Base-by-base conservation (phyloP, 1,140 invertebrate genomes). In the Dreissena polymorpha region DNA sequence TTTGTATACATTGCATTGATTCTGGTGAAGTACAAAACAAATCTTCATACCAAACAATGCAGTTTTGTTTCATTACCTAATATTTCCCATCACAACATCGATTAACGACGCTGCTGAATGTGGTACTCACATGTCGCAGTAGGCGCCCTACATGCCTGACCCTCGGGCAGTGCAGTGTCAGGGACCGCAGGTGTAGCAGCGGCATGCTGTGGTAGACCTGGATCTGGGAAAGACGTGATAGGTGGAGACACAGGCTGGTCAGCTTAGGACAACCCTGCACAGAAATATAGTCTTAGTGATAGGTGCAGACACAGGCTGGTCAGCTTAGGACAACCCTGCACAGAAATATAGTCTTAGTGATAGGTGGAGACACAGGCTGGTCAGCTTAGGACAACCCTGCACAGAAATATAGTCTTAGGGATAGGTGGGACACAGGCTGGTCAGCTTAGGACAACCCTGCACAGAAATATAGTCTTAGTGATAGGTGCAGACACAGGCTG, bases 161-260 rank as follows among this genome's bases (percentile, higher is more conserved):
- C 23, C 51, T 39, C 18, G 73, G 65, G 57, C 72, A 27, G 39
- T 60, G n/a, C 53, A 83, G 64, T 7, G 55, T 53, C n/a, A 83
- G 68, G 16, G 10, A 16, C 39, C 57, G 27, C 23, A 83, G 25
- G 50, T 72, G 72, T 7, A 83, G 65, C 72, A 83, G 72, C 14
- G 73, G 81, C 21, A 73, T 60, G 50, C 81, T 83, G 53, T 83
- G 81, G 55, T 76, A 83, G 12, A 83, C 74, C 39, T 83, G 81
- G 5, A 83, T 51, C 55, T 76, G 50, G 8, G 73, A 51, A 16
- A 83, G 67, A n/a, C 68, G 68, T 0, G 23, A 18, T 18, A 83
- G 50, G 51, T 83, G 81, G 16, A 83, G 29, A 8, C 29, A 69
- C 27, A 83, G 39, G 12, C 53, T 68, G 50, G 49, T 13, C 51